Evolutionary conservation across 1,140 invertebrate species (phyloP).

Genomic region (Pseudoatta argentina): DNA sequence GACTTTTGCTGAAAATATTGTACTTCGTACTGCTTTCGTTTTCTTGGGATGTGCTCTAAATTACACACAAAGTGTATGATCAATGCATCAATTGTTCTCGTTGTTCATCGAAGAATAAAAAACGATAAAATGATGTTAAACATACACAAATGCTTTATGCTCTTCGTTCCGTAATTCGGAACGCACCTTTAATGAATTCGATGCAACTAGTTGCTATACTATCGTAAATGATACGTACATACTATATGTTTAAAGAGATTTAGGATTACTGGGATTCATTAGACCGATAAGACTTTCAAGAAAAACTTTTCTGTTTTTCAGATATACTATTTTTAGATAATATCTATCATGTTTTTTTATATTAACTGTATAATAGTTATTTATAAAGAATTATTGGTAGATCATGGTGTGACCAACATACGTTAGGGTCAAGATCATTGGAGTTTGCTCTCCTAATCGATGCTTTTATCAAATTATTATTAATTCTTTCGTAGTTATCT

Average conservation of each 20-base stretch:
- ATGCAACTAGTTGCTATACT: constrained; percentile 14
- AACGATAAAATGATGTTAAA: too few relatives aligned
- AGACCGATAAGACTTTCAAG: background rate
- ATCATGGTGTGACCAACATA: too few relatives aligned
- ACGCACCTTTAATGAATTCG: background rate
- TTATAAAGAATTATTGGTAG: background rate
- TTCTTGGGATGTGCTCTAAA: too few relatives aligned
- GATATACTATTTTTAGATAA: background rate
- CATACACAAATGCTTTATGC: too few relatives aligned
- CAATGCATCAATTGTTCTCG: too few relatives aligned
- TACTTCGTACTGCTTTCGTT: background rate
- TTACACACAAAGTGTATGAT: too few relatives aligned
- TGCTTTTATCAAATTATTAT: too few relatives aligned
- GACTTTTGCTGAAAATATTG: constrained; percentile 6
- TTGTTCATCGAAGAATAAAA: too few relatives aligned
- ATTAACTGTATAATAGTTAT: background rate
- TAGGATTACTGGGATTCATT: background rate
- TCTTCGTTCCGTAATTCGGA: too few relatives aligned
- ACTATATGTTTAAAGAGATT: background rate
- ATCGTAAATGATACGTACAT: background rate
- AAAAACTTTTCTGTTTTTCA: background rate
- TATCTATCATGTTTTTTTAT: background rate
- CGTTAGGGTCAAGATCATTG: too few relatives aligned
- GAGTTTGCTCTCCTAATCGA: too few relatives aligned
- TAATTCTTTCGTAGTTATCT: background rate